Base-by-base conservation (phyloP, 1,140 invertebrate genomes). In the Drosophila baimaii region DNA sequence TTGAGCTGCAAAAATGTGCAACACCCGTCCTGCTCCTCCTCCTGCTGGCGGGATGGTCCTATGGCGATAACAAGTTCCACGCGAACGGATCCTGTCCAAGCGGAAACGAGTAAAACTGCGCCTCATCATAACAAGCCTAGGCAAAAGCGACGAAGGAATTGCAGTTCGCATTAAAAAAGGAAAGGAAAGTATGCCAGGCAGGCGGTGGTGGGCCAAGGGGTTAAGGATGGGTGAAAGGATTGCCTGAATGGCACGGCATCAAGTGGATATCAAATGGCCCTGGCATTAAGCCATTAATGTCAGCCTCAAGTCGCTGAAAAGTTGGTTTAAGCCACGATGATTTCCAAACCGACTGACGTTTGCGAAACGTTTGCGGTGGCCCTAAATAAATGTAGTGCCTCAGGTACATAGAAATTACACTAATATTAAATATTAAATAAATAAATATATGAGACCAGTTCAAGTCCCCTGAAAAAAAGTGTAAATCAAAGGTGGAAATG, bases 21-120 rank as follows among this genome's bases (percentile, higher is more conserved):
- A 57, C 31, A 56, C 15, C 7, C 52, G 13, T 29, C 6, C 3
- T 23, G 29, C 58, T 33, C 12, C 33, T 13, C 35, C 35, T 29
- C n/a, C n/a, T n/a, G n/a, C n/a, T n/a, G n/a, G n/a, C 25, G 9
- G 27, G 19, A 12, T n/a, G 21, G 19, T 23, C n/a, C n/a, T 29
- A 55, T 35, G 21, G 70, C 64, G 56, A 65, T 82, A 85, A 85
- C 83, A 79, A 85, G 75, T 76, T 88, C 77, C 83, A 86, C 83
- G 83, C 82, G 83, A 58, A 79, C 71, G 64, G 62, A 73, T 77
- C 46, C 58, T 79, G 62, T 79, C 75, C 82, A 88, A 68, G 79
- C 82, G 83, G 75, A 85, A 86, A 76, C 54, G 62, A 82, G 35
- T 49, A 58, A 74, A 82, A 66, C 63, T 57, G 59, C 69, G 68